Conservation (phyloP, 2,888 invertebrate genomes). For the Tupiocoris notatus region DNA sequence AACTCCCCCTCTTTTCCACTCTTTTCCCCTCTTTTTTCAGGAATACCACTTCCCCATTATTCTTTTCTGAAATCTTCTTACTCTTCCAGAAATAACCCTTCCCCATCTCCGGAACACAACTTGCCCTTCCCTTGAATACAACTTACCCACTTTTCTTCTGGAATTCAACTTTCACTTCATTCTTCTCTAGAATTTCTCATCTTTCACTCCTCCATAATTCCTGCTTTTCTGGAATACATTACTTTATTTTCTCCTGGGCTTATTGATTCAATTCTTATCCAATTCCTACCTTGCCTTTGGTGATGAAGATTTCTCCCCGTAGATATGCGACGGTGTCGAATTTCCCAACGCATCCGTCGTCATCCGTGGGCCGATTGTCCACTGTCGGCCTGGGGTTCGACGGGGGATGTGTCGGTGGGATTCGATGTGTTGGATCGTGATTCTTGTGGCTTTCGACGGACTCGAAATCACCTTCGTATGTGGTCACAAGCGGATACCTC, state of each 20-base stretch:
- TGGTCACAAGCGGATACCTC: background rate
- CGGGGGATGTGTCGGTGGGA: background rate
- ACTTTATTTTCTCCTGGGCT: too few relatives aligned
- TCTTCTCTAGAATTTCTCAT: too few relatives aligned
- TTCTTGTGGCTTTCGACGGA: constrained; percentile 6
- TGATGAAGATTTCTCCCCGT: constrained; percentile 61
- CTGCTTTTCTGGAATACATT: too few relatives aligned
- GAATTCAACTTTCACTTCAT: too few relatives aligned
- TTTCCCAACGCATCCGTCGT: constrained; percentile 64
- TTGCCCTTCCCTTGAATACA: background rate
- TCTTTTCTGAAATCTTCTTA: too few relatives aligned
- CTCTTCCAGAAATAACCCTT: background rate
- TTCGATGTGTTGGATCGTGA: constrained; percentile 17
- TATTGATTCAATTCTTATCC: too few relatives aligned
- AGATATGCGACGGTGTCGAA: constrained; percentile 69
- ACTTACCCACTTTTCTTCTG: too few relatives aligned
- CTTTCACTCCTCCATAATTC: too few relatives aligned
- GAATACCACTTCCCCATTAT: too few relatives aligned
- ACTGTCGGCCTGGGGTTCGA: background rate
- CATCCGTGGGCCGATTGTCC: too few relatives aligned
- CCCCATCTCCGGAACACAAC: background rate
- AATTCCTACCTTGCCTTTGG: constrained; percentile 62
- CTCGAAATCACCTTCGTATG: constrained; percentile 17
- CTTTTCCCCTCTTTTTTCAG: too few relatives aligned
- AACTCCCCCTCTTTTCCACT: too few relatives aligned